Conservation (phyloP, 2,113 vertebrate species). For the Syngnathus typhle region DNA sequence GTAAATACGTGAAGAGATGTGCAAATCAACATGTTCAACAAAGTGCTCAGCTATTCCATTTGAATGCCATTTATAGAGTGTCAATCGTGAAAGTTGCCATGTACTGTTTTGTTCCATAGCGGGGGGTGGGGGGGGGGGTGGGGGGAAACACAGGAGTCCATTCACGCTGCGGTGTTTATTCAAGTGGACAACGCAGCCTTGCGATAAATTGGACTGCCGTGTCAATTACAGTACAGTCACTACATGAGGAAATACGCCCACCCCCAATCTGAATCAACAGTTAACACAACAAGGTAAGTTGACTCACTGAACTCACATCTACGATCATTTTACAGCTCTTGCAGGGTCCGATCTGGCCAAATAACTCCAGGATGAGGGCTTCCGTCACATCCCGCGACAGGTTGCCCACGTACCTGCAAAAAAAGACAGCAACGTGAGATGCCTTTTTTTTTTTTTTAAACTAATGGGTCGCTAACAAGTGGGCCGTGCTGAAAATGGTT, state of each 20-base stretch:
- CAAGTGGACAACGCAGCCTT: not conserved
- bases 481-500: not conserved
- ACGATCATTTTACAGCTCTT: slow-evolving; percentile 99
- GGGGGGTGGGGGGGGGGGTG: too few species aligned
- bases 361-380: slow-evolving; percentile 93
- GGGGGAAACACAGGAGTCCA: not conserved
- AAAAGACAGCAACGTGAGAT: not conserved
- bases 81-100: too few species aligned
- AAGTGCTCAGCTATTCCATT: not conserved
- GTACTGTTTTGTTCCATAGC: too few species aligned
- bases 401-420: slow-evolving; percentile 89
- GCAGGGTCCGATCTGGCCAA: slow-evolving; percentile 96
- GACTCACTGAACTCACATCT: slow-evolving; percentile 79
- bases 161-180: not conserved
- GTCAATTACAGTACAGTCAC: not conserved
- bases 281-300: too few species aligned
- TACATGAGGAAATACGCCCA: not conserved
- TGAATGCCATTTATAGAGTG: not conserved
- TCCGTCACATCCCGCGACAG: slow-evolving; percentile 95
- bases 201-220: not conserved
- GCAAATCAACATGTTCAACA: too few species aligned
- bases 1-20: not conserved
- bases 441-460: not conserved
- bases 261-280: not conserved
- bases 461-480: not conserved